Base-by-base conservation (phyloP, 2,113 vertebrate genomes). In the Pimephales promelas region DNA sequence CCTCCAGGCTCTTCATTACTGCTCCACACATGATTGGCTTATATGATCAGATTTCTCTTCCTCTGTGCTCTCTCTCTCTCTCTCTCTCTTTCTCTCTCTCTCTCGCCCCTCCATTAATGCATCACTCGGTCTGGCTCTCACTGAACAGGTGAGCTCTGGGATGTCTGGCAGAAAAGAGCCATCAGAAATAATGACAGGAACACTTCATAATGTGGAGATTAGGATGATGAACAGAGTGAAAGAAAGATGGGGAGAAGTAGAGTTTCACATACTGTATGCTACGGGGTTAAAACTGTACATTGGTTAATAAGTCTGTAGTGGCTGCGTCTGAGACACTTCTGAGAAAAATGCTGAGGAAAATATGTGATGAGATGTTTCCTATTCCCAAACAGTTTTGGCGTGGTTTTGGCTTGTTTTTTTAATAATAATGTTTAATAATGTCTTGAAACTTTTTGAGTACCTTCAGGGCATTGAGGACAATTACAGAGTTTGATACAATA, bases 1-100 rank as follows among this genome's bases (percentile, higher is more conserved):
- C 89, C 89, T 91, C 73, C 72, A 66, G 90, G 89, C 89, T 86
- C 86, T 85, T 91, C 89, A 88, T 92, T 91, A 91, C 61, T 62
- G 22, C 34, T 80, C 78, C 87, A 85, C 81, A 84, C 81, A 56
- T 81, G 81, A 88, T 82, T 88, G 43, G 86, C 82, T 91, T 87
- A 90, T 89, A 91, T 91, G 83, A 92, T 92, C 88, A 89, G 86
- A 87, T 84, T 79, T 84, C 70, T 62, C 34, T 49, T 40, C n/a
- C 70, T 61, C 77, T 84, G 68, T 78, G 36, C 71, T 85, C 64
- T 62, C 86, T 86, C 72, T 86, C 74, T 57, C 14, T 88, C 78
- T 72, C 77, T 52, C 68, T 61, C 16, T 47, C 31, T 85, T 52
- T 26, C 45, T 47, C 86, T 86, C 72, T 86, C 74, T 57, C 14